A percentile compares a stretch with the other conserved stretches of the same genome.
phyloP scores from a whole-genome alignment of 1,140 invertebrate genomes.

The Ceratina calcarata region DNA sequence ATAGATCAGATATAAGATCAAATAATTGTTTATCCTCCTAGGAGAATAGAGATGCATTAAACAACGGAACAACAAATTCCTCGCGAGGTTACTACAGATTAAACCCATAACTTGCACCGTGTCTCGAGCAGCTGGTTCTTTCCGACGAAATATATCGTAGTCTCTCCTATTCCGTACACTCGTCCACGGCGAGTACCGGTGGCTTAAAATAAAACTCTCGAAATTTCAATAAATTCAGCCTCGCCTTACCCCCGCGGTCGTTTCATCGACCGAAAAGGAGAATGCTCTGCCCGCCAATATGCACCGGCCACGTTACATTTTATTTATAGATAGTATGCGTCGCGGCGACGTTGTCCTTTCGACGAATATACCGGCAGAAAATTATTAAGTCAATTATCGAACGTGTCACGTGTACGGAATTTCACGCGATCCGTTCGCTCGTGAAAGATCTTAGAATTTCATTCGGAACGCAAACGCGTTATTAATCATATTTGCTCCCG shows the following conservation, averaged over 20 bases:
- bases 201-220: conserved; percentile 44
- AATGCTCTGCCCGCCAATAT: neutral
- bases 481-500: too few species aligned
- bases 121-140: conserved; percentile 53
- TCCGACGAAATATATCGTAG: conserved; percentile 47
- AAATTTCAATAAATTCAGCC: conserved; percentile 37
- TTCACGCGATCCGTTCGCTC: neutral
- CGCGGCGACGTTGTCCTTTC: neutral
- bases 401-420: neutral
- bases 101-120: conserved; percentile 43
- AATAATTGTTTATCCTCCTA: too few species aligned
- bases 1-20: too few species aligned
- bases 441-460: too few species aligned
- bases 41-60: conserved; percentile 10
- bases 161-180: conserved; percentile 38
- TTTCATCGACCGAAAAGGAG: neutral
- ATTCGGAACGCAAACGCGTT: too few species aligned
- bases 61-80: conserved; percentile 42
- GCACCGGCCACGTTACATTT: neutral
- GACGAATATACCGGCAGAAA: neutral
- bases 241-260: too few species aligned
- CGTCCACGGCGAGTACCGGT: conserved; percentile 10
- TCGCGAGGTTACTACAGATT: conserved; percentile 41
- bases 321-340: neutral
- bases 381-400: neutral